A percentile compares a stretch with the other conserved stretches of the same genome.
phyloP scores from a whole-genome alignment of 2,113 vertebrate species.

The Oxyruncus cristatus region DNA sequence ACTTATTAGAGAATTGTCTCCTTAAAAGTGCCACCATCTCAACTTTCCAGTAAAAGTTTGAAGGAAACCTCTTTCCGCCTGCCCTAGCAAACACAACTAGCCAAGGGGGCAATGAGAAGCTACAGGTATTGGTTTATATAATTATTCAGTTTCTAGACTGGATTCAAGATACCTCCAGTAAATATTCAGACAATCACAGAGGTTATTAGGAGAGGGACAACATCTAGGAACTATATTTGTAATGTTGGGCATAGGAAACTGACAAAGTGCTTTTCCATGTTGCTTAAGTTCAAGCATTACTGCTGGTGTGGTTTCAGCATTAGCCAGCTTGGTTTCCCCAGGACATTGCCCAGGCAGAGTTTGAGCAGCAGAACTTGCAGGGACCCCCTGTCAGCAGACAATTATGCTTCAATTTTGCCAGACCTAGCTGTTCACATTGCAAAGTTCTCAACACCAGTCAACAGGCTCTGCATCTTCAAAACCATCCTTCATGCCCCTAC shows the following conservation, averaged over 20 bases:
- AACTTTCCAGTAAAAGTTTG: not conserved
- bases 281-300: not conserved
- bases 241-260: not conserved
- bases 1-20: not conserved
- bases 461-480: not conserved
- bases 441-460: not conserved
- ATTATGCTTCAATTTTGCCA: not conserved
- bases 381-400: not conserved
- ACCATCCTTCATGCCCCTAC: not conserved
- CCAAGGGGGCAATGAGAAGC: not conserved
- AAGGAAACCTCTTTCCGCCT: not conserved
- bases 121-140: not conserved
- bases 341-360: fast-evolving
- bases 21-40: not conserved
- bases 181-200: not conserved
- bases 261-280: not conserved
- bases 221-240: not conserved
- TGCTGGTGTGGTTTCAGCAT: not conserved
- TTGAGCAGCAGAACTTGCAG: not conserved
- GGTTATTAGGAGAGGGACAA: not conserved
- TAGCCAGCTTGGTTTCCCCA: not conserved
- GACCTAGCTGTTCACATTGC: not conserved
- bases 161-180: not conserved
- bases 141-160: not conserved
- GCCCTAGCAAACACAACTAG: not conserved